Base-by-base conservation (phyloP, 2,113 vertebrate genomes). In the Pampusana beccarii region DNA sequence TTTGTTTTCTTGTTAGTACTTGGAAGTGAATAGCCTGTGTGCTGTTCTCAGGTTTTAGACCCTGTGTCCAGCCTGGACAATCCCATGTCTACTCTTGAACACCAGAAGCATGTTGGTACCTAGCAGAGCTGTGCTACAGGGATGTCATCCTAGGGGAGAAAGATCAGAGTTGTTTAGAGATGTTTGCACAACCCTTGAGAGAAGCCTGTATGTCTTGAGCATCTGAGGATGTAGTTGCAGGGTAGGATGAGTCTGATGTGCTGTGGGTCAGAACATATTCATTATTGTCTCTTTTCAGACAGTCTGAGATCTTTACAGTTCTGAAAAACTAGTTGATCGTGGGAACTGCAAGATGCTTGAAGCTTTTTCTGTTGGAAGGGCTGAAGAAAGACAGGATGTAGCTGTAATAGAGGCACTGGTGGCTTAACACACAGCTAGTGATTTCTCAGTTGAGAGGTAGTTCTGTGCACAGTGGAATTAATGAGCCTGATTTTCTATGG, bases 401-500 rank as follows among this genome's bases (percentile, higher is more conserved):
- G 51, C 46, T 93, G 34, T 38, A 38, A 36, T 34, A 38, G 73
- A 67, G 48, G 28, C 13, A 11, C 28, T 42, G 42, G n/a, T 74
- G 53, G 44, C 83, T 91, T 93, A 71, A 57, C 29, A 53, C 9
- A 18, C 17, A n/a, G 64, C 31, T 69, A 10, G 54, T 2, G 1
- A 10, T 80, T 88, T 60, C 88, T 91, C 46, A 21, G 28, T 8
- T 91, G 60, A 81, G 67, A 29, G 69, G 56, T 10, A 40, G 33
- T 71, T 95, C 36, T 44, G 16, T 29, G 23, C 31, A 18, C 33
- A 23, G 60, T 36, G 29, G 82, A 91, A 78, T 94, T 93, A 92
- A 88, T 67, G 80, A 92, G 60, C n/a, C 64, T 90, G 56, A 83
- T 94, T 94, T 82, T 73, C 64, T 88, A 38, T 93, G 94, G 69